These are phyloP conservation scores for Ectobius pallidus DNA, from an alignment of 2,888 invertebrate species.

Conservation along the genomic window DNA sequence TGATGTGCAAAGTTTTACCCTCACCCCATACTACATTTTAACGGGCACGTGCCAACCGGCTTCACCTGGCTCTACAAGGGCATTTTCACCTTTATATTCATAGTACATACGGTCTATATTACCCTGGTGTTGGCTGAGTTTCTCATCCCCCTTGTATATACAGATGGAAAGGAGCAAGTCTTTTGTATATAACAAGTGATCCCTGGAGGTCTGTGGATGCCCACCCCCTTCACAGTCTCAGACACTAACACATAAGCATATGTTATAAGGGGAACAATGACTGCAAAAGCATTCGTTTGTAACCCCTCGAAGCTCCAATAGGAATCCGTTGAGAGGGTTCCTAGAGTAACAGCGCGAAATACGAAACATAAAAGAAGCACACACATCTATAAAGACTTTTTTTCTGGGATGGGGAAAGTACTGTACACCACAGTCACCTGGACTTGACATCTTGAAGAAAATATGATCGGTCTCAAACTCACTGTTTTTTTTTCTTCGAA, in stretches of 20 bases:
- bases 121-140: slow-evolving; percentile 5
- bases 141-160: slow-evolving; percentile 15
- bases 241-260: slow-evolving; percentile 15
- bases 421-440: not conserved
- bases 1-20: slow-evolving; percentile 32
- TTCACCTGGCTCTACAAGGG: not conserved
- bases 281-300: not conserved
- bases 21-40: slow-evolving; percentile 3
- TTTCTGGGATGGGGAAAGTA: not conserved
- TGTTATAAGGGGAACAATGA: not conserved
- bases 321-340: not conserved
- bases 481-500: no score
- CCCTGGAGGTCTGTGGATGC: slow-evolving; percentile 27
- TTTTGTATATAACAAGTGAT: slow-evolving; percentile 41
- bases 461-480: no score
- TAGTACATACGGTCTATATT: slow-evolving; percentile 10
- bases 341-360: not conserved
- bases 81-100: slow-evolving; percentile 19
- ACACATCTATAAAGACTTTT: not conserved
- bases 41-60: slow-evolving; percentile 35
- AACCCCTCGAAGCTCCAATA: slow-evolving; percentile 9
- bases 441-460: not conserved
- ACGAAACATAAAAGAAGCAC: not conserved
- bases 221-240: not conserved
- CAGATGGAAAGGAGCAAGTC: slow-evolving; percentile 18